These are phyloP conservation scores for Mechanitis mazaeus DNA, from an alignment of 2,888 invertebrate genomes.

Conservation along the genomic window DNA sequence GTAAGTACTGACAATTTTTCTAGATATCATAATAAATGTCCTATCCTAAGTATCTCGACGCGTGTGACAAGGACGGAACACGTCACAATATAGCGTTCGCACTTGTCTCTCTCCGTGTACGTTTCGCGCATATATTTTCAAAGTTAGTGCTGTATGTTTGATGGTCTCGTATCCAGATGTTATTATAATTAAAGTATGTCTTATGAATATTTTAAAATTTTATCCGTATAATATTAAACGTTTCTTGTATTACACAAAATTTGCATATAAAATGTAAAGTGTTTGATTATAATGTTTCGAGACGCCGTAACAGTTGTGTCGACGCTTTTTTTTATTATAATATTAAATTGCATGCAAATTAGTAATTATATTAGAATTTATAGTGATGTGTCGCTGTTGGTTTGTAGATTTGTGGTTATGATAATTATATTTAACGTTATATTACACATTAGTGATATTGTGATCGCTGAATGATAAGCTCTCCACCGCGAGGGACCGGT, in stretches of 20 bases:
- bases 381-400: background rate
- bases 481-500: constrained; percentile 8
- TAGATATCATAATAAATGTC: too few species aligned
- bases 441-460: too few species aligned
- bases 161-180: constrained; percentile 21
- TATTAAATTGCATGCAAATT: constrained; percentile 5
- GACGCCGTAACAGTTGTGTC: constrained; percentile 4
- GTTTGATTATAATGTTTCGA: constrained; percentile 26
- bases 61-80: constrained; percentile 29
- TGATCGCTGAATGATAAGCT: background rate
- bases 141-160: constrained; percentile 5
- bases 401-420: background rate
- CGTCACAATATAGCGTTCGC: constrained; percentile 19
- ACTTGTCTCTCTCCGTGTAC: constrained; percentile 12
- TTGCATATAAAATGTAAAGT: constrained; percentile 51
- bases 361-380: background rate
- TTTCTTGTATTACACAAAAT: constrained; percentile 48
- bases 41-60: constrained; percentile 14
- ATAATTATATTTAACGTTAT: background rate
- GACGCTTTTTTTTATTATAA: background rate
- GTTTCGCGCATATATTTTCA: background rate
- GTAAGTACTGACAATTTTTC: too few species aligned
- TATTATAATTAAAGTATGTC: constrained; percentile 53
- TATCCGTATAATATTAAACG: constrained; percentile 41
- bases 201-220: constrained; percentile 46